Evolutionary conservation across 2,888 invertebrate genomes (phyloP).

Genomic region (Epinotia brunnichana): DNA sequence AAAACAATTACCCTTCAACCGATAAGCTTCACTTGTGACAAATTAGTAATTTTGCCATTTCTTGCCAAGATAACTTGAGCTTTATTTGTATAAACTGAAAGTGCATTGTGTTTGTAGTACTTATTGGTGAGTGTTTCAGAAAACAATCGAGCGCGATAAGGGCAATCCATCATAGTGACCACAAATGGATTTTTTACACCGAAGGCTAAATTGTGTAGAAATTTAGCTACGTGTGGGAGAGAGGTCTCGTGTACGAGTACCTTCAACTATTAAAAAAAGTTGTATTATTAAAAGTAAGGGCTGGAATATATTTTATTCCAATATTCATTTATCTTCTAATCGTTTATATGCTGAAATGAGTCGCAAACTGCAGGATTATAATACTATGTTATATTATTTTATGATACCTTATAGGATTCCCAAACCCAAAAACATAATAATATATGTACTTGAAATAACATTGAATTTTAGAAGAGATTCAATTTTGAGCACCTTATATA

Average conservation of each 20-base stretch:
- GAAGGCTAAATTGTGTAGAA: slow-evolving; percentile 35
- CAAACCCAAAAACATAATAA: no score
- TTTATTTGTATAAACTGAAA: slow-evolving; percentile 6
- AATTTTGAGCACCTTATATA: no score
- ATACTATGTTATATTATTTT: no score
- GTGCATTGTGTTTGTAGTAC: slow-evolving; percentile 16
- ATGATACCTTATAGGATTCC: no score
- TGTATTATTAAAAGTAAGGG: not conserved
- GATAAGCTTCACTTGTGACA: slow-evolving; percentile 42
- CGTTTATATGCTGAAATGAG: no score
- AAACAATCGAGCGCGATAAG: slow-evolving; percentile 42
- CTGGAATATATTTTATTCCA: no score
- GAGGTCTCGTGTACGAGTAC: not conserved
- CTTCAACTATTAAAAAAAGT: not conserved
- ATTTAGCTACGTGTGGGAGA: slow-evolving; percentile 4
- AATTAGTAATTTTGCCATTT: slow-evolving; percentile 36
- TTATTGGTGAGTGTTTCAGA: slow-evolving; percentile 34
- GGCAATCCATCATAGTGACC: slow-evolving; percentile 42
- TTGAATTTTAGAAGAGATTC: no score
- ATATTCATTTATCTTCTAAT: no score
- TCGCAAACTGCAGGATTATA: no score
- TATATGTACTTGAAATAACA: no score
- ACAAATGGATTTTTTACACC: slow-evolving; percentile 40
- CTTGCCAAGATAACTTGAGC: slow-evolving; percentile 1
- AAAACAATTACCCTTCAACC: slow-evolving; percentile 42